Evolutionary conservation across 2,888 invertebrate genomes (phyloP), one percentile per base, ranked within the genome.

Genomic region (Coenonympha arcania): DNA sequence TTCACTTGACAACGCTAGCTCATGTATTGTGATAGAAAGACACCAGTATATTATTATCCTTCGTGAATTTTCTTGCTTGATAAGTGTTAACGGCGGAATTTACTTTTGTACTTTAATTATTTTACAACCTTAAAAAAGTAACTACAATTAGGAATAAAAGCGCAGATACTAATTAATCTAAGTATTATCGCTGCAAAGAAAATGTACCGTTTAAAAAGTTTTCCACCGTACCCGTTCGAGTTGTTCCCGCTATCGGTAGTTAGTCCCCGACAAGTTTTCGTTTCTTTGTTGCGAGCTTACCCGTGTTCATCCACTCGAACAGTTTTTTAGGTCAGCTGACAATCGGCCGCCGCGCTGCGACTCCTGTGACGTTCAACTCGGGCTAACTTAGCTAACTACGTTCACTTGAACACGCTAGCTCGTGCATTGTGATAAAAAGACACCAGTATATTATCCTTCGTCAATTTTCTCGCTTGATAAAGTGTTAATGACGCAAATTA

Each of bases 271-370:
- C 24, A 39, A 24, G 39, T 39, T 39, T 24, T 39, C 24, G 22
- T 24, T 39, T 39, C 24, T 39, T 39, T 39, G 24, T 39, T 24
- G 39, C 39, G 15, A 39, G 39, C 39, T 24, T 24, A 9, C 24
- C 39, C 39, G 39, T 39, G 39, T 39, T 39, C 39, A 39, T 39
- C 39, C 22, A 39, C 39, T 39, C 22, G 24, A 15, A 24, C 24
- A 24, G 39, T 39, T 39, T 39, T 39, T 22, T 39, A 39, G 39
- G 39, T 39, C 39, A 39, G 15, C 24, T 39, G 39, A 39, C 39
- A 39, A 39, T 39, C 39, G 39, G 39, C 15, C 8, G 6, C 11
- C 19, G 37, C 37, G 24, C 37, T 39, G 22, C 39, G 24, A 24
- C 39, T 39, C 39, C 39, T 39, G 39, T 39, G 9, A 16, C 39